phyloP scores from a whole-genome alignment of 2,797 vertebrate genomes.

The Erpetoichthys calabaricus region DNA sequence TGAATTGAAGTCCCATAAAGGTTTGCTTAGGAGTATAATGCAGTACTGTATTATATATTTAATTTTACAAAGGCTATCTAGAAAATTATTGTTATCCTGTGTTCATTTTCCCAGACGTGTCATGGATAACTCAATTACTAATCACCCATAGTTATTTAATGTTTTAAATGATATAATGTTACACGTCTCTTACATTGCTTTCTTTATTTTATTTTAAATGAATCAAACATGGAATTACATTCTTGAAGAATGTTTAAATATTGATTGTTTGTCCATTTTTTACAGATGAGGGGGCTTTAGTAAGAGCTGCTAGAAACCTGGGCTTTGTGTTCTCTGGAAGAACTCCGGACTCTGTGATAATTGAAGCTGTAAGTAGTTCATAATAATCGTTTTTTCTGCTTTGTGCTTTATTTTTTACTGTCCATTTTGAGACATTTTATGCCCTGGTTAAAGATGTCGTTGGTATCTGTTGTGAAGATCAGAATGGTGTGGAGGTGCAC shows the following conservation, averaged over 20 bases:
- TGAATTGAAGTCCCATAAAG: too few relatives aligned
- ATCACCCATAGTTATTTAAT: too few relatives aligned
- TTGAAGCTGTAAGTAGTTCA: conserved; percentile 65
- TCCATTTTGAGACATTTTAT: conserved; percentile 1
- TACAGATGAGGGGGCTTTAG: conserved; percentile 86
- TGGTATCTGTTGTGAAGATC: conserved; percentile 6
- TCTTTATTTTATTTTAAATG: background rate
- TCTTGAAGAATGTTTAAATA: background rate
- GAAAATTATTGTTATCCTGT: too few relatives aligned
- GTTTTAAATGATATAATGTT: too few relatives aligned
- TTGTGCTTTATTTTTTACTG: conserved; percentile 1
- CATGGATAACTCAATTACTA: too few relatives aligned
- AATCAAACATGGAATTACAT: background rate
- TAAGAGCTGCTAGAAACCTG: conserved; percentile 76
- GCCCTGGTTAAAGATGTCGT: conserved; percentile 3
- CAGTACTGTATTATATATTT: too few relatives aligned
- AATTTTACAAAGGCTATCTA: too few relatives aligned
- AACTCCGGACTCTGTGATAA: conserved; percentile 85
- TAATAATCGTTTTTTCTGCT: background rate
- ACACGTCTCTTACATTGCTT: too few relatives aligned
- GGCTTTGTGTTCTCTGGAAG: conserved; percentile 87
- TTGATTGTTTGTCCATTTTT: background rate
- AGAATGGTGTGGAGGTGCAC: too few relatives aligned
- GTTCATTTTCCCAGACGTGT: too few relatives aligned
- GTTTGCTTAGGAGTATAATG: too few relatives aligned